These are phyloP conservation scores for Hofmannophila pseudospretella DNA, from an alignment of 2,888 invertebrate species.

Conservation along the genomic window DNA sequence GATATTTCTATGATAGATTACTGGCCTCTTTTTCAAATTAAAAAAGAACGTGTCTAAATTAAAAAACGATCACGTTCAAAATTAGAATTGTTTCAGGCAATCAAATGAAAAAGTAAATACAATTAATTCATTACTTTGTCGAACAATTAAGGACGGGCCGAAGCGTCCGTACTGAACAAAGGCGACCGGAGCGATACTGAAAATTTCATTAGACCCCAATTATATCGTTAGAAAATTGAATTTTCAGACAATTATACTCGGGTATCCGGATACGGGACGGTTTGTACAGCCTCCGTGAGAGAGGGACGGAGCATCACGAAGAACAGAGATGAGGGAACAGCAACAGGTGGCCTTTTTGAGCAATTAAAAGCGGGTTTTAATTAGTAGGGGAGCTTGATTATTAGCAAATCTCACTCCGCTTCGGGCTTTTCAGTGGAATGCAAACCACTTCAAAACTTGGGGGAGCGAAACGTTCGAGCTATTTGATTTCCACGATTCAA, in stretches of 20 bases:
- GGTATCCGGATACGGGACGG: conserved; percentile 73
- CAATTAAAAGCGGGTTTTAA: conserved; percentile 76
- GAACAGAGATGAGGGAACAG: conserved; percentile 34
- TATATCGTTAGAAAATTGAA: conserved; percentile 67
- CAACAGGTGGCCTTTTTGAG: conserved; percentile 73
- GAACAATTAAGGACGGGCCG: conserved; percentile 58
- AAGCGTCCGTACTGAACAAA: conserved; percentile 58
- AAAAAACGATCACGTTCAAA: conserved; percentile 15
- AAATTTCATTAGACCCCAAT: conserved; percentile 71
- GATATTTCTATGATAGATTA: conserved; percentile 56
- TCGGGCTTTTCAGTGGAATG: conserved; percentile 61
- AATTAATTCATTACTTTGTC: conserved; percentile 59
- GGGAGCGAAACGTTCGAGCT: conserved; percentile 30
- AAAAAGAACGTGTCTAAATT: conserved; percentile 11
- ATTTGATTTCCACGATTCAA: conserved; percentile 10
- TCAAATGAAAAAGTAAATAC: conserved; percentile 35
- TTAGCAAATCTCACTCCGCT: conserved; percentile 65
- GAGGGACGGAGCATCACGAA: conserved; percentile 28
- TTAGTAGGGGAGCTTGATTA: conserved; percentile 74
- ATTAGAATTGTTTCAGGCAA: conserved; percentile 13
- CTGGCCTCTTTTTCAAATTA: conserved; percentile 3
- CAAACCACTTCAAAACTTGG: conserved; percentile 51
- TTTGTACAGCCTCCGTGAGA: conserved; percentile 49
- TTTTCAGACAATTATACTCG: conserved; percentile 65
- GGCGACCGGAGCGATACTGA: conserved; percentile 49